Percentiles rank a stretch among this genome's conserved stretches.
phyloP scores from a whole-genome alignment of 2,797 vertebrate species.

The Coilia nasus region DNA sequence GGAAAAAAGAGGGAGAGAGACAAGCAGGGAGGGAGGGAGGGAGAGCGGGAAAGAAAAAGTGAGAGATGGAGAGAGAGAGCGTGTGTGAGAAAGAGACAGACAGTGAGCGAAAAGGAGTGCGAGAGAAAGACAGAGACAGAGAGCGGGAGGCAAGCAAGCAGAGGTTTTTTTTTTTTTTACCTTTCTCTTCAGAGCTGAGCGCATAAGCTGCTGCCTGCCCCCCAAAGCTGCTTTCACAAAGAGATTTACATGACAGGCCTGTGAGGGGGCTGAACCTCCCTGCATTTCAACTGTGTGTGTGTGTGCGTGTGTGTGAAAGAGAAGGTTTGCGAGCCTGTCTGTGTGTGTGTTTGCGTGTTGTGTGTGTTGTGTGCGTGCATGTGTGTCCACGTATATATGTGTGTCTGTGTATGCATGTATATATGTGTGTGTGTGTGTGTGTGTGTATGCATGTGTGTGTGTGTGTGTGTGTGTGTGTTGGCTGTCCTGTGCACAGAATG shows the following conservation, averaged over 20 bases:
- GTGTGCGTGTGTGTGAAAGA: constrained; percentile 34
- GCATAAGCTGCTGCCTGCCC: constrained; percentile 77
- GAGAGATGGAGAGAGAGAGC: constrained; percentile 42
- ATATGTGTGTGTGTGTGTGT: background rate
- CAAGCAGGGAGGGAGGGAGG: constrained; percentile 43
- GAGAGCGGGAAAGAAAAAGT: constrained; percentile 60
- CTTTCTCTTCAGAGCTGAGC: constrained; percentile 75
- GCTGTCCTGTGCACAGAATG: constrained; percentile 58
- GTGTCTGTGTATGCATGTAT: background rate
- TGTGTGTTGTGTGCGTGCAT: constrained; percentile 39
- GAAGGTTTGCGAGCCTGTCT: background rate
- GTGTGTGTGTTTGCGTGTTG: background rate
- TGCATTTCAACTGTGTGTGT: constrained; percentile 62
- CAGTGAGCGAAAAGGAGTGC: constrained; percentile 53
- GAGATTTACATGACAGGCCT: constrained; percentile 83
- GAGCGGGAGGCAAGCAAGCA: constrained; percentile 60
- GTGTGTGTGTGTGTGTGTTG: constrained; percentile 28
- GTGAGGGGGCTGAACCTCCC: constrained; percentile 69
- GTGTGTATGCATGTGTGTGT: background rate
- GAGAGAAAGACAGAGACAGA: constrained; percentile 65
- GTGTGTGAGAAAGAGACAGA: constrained; percentile 38
- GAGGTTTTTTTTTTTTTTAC: constrained; percentile 67
- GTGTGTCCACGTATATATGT: constrained; percentile 44
- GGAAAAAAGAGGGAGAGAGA: constrained; percentile 57
- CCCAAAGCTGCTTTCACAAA: constrained; percentile 83